A percentile compares a stretch with the other conserved stretches of the same genome.
These are phyloP conservation scores for Ceratoteleas bidentatus DNA, from an alignment of 1,140 invertebrate genomes.

Conservation along the genomic window DNA sequence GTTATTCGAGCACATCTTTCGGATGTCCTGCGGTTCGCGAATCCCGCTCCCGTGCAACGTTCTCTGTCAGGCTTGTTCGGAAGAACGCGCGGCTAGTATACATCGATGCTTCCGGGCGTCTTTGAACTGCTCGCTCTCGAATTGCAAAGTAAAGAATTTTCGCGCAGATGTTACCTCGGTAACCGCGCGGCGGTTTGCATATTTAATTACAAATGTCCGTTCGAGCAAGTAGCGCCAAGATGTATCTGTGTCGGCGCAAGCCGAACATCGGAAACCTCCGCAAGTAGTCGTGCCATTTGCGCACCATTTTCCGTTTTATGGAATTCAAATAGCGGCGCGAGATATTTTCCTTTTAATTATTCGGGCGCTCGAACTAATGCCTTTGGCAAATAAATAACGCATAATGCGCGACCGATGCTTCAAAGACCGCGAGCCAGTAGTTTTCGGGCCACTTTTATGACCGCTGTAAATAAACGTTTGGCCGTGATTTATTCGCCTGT, in stretches of 20 bases:
- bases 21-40: constrained; percentile 11
- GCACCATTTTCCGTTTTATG: constrained; percentile 45
- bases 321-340: constrained; percentile 35
- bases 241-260: constrained; percentile 32
- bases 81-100: constrained; percentile 16
- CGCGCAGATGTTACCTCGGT: constrained; percentile 65
- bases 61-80: constrained; percentile 16
- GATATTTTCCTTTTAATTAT: constrained; percentile 57
- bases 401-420: constrained; percentile 25
- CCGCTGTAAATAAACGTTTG: constrained; percentile 47
- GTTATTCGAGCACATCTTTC: constrained; percentile 11
- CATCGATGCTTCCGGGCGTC: constrained; percentile 41
- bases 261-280: constrained; percentile 39
- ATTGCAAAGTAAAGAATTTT: constrained; percentile 60
- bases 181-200: constrained; percentile 66
- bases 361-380: constrained; percentile 44
- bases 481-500: constrained; percentile 45
- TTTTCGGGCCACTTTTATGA: constrained; percentile 43
- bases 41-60: constrained; percentile 14
- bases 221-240: constrained; percentile 45
- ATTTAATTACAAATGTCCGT: constrained; percentile 66
- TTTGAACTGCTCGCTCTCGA: constrained; percentile 41
- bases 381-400: constrained; percentile 49
- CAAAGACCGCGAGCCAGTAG: constrained; percentile 19
- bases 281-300: constrained; percentile 57